A percentile compares a stretch with the other conserved stretches of the same genome.
These are phyloP conservation scores for Drosophila auraria DNA, from an alignment of 1,140 invertebrate genomes.

Conservation along the genomic window DNA sequence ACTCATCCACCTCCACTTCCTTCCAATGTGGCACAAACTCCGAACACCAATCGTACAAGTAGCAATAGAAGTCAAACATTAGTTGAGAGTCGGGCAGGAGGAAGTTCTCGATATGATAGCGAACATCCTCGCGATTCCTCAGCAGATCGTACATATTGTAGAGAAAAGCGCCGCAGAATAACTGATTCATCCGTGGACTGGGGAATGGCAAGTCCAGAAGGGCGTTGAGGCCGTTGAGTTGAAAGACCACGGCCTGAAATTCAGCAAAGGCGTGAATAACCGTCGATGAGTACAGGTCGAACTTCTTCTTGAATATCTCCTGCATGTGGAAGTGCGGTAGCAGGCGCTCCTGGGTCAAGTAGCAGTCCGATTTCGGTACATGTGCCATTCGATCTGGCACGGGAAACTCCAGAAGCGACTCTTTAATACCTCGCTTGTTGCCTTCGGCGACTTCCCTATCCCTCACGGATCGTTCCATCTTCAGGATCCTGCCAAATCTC, in stretches of 20 bases:
- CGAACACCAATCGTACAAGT: conserved; percentile 66
- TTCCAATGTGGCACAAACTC: conserved; percentile 73
- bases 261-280: conserved; percentile 90
- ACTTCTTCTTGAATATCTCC: conserved; percentile 86
- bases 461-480: conserved; percentile 64
- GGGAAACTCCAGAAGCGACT: conserved; percentile 50
- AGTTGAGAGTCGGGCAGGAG: conserved; percentile 86
- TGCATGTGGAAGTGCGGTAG: conserved; percentile 88
- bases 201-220: conserved; percentile 87
- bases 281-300: conserved; percentile 87
- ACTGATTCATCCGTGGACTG: conserved; percentile 86
- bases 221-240: conserved; percentile 88
- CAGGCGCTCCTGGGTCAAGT: conserved; percentile 87
- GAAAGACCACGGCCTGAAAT: conserved; percentile 89
- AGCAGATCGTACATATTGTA: conserved; percentile 90
- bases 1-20: conserved; percentile 19
- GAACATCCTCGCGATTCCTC: conserved; percentile 86
- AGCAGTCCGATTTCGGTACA: conserved; percentile 87
- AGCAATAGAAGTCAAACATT: conserved; percentile 85
- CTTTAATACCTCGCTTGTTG: conserved; percentile 58
- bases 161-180: conserved; percentile 90
- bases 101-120: conserved; percentile 86
- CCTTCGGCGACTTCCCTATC: conserved; percentile 58
- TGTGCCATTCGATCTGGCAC: conserved; percentile 85
- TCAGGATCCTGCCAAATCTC: conserved; percentile 76